Conservation (phyloP, 2,113 vertebrate genomes). For the Mustelus asterias region DNA sequence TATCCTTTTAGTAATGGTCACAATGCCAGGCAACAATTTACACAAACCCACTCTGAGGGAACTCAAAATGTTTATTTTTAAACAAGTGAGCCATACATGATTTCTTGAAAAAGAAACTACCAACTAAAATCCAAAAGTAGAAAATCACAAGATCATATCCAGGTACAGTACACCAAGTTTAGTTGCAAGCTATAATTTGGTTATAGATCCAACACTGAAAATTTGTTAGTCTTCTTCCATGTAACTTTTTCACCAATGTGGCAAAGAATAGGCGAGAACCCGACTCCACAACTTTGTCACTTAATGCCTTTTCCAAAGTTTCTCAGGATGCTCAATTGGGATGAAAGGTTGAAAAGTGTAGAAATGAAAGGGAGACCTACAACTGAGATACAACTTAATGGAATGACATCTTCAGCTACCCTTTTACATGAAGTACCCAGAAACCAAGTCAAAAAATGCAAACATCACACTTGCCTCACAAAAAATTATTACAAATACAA, state of each 20-base stretch:
- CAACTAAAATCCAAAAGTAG: not conserved
- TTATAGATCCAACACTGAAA: not conserved
- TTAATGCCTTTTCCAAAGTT: not conserved
- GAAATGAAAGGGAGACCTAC: not conserved
- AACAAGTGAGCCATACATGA: not conserved
- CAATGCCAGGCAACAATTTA: not conserved
- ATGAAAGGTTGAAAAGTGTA: not conserved
- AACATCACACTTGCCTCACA: not conserved
- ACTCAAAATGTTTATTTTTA: not conserved
- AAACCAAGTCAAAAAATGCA: not conserved
- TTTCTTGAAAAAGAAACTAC: not conserved
- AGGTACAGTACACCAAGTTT: not conserved
- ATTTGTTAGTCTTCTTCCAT: not conserved
- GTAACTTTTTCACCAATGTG: not conserved
- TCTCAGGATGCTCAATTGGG: not conserved
- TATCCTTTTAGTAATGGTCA: not conserved
- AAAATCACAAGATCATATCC: too few relatives aligned
- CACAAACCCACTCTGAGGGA: not conserved
- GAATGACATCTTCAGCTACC: not conserved
- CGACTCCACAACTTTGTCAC: not conserved
- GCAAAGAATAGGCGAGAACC: not conserved
- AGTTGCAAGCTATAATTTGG: not conserved
- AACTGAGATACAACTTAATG: not conserved
- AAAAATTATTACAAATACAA: not conserved
- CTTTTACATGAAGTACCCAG: not conserved